Conservation (phyloP, 2,888 invertebrate genomes). For the Chouioia cunea region DNA sequence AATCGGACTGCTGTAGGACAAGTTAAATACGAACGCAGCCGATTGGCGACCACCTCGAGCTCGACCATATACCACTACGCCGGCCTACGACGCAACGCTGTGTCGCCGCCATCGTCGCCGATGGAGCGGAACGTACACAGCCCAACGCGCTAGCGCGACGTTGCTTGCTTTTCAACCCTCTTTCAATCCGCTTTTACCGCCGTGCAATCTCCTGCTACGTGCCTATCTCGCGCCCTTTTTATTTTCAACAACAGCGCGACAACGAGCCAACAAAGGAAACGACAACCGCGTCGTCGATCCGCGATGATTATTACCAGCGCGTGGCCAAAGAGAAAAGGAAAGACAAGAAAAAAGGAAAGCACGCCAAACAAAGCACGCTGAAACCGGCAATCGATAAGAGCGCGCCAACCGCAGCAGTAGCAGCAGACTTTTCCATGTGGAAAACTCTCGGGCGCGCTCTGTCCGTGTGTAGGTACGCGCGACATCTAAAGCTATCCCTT, state of each 20-base stretch:
- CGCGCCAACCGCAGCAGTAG: background rate
- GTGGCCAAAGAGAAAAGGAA: slow-evolving; percentile 20
- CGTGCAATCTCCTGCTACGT: no score
- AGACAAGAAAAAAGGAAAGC: slow-evolving; percentile 13
- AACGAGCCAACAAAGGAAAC: slow-evolving; percentile 6
- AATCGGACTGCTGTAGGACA: no score
- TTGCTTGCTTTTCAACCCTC: slow-evolving; percentile 1
- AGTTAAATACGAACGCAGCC: slow-evolving; percentile 21
- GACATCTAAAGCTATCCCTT: no score
- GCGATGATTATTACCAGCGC: background rate
- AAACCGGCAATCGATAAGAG: slow-evolving; percentile 46
- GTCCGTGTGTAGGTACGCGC: background rate
- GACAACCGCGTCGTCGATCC: slow-evolving; percentile 18
- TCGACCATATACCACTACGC: background rate
- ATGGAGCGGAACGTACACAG: slow-evolving; percentile 38
- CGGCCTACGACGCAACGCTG: background rate
- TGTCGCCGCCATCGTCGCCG: slow-evolving; percentile 14
- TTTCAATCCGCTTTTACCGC: slow-evolving; percentile 3
- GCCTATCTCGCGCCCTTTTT: background rate
- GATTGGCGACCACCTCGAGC: slow-evolving; percentile 38
- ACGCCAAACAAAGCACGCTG: slow-evolving; percentile 14
- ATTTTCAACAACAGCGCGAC: background rate
- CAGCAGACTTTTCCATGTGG: slow-evolving; percentile 39
- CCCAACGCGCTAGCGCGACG: slow-evolving; percentile 12
- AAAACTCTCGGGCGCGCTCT: slow-evolving; percentile 17